Percentiles rank a stretch among this genome's conserved stretches.
phyloP scores from a whole-genome alignment of 2,888 invertebrate species.

The Pseudococcus longispinus region DNA sequence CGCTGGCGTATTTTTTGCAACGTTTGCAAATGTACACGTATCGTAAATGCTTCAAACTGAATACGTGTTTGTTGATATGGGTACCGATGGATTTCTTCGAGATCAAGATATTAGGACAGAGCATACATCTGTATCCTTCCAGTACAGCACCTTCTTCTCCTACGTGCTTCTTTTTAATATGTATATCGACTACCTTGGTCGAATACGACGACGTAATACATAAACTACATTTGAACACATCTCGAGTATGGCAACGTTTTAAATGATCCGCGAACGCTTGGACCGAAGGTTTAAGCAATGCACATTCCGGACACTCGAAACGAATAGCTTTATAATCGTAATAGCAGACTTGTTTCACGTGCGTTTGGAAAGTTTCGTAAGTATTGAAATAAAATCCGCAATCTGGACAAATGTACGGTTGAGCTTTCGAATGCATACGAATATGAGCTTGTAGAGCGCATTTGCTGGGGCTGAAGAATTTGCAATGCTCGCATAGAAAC shows the following conservation, averaged over 20 bases:
- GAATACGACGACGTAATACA: constrained; percentile 56
- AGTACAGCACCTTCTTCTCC: neutral
- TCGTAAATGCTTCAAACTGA: constrained; percentile 29
- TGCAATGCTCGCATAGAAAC: constrained; percentile 49
- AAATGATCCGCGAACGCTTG: constrained; percentile 55
- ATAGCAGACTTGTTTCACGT: constrained; percentile 58
- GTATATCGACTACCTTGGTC: constrained; percentile 14
- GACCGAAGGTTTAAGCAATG: constrained; percentile 27
- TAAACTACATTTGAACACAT: constrained; percentile 57
- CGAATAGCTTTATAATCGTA: constrained; percentile 57
- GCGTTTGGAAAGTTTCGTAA: constrained; percentile 53
- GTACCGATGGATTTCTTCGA: constrained; percentile 38
- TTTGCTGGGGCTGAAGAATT: constrained; percentile 35
- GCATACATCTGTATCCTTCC: constrained; percentile 46
- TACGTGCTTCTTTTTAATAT: constrained; percentile 8
- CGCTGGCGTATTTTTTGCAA: constrained; percentile 50
- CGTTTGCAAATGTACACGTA: constrained; percentile 50
- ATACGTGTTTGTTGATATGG: constrained; percentile 52
- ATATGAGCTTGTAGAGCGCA: constrained; percentile 58
- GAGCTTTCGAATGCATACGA: constrained; percentile 57
- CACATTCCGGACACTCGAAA: constrained; percentile 57
- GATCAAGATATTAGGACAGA: constrained; percentile 47
- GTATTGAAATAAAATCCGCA: constrained; percentile 57
- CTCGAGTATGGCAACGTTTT: constrained; percentile 52
- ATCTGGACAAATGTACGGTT: constrained; percentile 58